Base-by-base conservation (phyloP, 2,888 invertebrate genomes). In the Drosophila conformis region DNA sequence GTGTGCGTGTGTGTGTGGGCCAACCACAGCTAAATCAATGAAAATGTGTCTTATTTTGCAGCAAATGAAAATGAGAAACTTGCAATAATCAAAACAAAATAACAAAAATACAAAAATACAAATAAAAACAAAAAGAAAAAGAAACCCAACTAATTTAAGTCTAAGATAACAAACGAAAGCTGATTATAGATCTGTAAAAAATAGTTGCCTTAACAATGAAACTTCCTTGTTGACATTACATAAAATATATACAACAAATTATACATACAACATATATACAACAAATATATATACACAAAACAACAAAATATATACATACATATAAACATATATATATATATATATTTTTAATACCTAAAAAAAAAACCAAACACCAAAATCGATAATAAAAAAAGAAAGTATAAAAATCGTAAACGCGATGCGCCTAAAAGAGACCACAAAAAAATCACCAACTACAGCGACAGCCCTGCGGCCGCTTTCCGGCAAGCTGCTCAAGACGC, bases 171-270 rank as follows among this genome's bases (percentile, higher is more conserved):
- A 59, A 63, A 71, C 35, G 31, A 74, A 63, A 56, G 53, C 72
- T 40, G 21, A 70, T 46, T 35, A 27, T 69, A 74, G 46, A 46
- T 8, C 25, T 46, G 46, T 65, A 73, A 76, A 75, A 72, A 84
- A 83, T 58, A 83, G 90, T 84, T 90, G 90, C 89, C 89, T 90
- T 88, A 84, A 82, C 57, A 77, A 87, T 79, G 80, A 80, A 83
- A 82, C 85, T 89, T 90, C 84, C 87, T 83, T 84, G 87, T 84
- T 89, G 83, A 80, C 73, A 79, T 78, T 76, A 76, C 57, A 75
- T 57, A 78, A 63, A 65, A 74, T 63, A 69, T 60, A 73, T 59
- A 78, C 52, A 65, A 70, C 65, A 74, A 65, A 57, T 69, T 46
- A 75, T 51, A 75, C 65, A 74, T 57, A 79, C 59, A 77, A 65